Conservation (phyloP, 2,113 vertebrate genomes). For the Phalacrocorax aristotelis region DNA sequence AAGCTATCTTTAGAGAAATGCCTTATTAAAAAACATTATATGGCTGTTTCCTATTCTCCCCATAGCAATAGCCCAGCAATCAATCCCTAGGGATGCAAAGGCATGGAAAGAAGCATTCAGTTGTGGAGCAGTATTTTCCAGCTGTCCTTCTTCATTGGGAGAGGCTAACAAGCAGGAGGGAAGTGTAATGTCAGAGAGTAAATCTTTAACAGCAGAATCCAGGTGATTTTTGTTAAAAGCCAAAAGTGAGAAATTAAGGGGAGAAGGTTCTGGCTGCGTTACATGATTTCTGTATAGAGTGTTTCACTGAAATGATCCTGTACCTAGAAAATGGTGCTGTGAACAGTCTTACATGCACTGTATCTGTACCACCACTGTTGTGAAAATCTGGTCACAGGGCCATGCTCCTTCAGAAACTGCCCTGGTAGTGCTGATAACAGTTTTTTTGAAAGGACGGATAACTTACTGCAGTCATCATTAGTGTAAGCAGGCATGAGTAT, state of each 20-base stretch:
- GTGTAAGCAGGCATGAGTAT: background rate
- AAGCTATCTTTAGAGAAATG: background rate
- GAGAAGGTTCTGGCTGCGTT: background rate
- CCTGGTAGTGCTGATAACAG: background rate
- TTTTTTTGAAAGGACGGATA: background rate
- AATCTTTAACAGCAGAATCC: background rate
- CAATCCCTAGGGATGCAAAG: background rate
- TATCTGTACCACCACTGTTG: background rate
- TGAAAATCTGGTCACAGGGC: background rate
- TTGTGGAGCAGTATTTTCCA: background rate
- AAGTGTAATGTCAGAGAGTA: background rate
- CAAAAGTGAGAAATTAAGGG: background rate
- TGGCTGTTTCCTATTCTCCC: background rate
- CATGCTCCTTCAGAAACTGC: background rate
- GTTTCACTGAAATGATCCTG: background rate
- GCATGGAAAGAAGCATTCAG: background rate
- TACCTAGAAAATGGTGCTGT: background rate
- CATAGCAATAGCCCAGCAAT: background rate
- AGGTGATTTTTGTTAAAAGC: background rate
- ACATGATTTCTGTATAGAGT: background rate
- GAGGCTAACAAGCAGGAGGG: background rate
- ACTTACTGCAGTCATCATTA: rapidly evolving
- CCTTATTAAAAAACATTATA: background rate
- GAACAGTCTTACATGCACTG: background rate
- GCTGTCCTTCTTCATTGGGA: background rate